phyloP scores from a whole-genome alignment of 1,140 invertebrate genomes.

The Cotesia chilonis region DNA sequence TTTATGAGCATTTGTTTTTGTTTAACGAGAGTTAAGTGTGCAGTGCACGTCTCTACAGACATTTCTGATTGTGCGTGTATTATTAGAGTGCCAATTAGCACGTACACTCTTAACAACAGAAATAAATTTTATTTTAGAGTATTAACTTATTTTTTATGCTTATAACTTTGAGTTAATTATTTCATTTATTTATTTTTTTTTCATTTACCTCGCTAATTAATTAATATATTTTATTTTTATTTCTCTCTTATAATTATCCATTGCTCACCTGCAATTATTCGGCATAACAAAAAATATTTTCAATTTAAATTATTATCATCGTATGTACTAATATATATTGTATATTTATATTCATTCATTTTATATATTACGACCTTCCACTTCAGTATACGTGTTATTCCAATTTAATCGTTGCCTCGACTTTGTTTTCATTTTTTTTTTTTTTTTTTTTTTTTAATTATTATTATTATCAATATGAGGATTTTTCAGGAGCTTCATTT shows the following conservation, averaged over 20 bases:
- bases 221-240: too few relatives aligned
- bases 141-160: not conserved
- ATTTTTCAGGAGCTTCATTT: not conserved
- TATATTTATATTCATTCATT: too few relatives aligned
- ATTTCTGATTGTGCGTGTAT: conserved; percentile 27
- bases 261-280: too few relatives aligned
- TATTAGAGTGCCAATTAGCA: conserved; percentile 17
- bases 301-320: too few relatives aligned
- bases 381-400: too few relatives aligned
- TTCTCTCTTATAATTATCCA: too few relatives aligned
- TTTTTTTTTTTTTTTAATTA: not conserved
- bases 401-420: too few relatives aligned
- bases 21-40: conserved; percentile 14
- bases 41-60: conserved; percentile 22
- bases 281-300: too few relatives aligned
- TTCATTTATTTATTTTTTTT: not conserved
- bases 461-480: not conserved
- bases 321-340: too few relatives aligned
- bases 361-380: too few relatives aligned
- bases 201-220: too few relatives aligned
- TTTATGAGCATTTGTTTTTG: conserved; percentile 16
- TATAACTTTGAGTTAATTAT: not conserved
- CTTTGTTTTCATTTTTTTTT: too few relatives aligned
- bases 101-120: conserved; percentile 11
- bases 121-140: not conserved